phyloP scores from a whole-genome alignment of 2,113 vertebrate genomes.

The Drymodes brunneopygia region DNA sequence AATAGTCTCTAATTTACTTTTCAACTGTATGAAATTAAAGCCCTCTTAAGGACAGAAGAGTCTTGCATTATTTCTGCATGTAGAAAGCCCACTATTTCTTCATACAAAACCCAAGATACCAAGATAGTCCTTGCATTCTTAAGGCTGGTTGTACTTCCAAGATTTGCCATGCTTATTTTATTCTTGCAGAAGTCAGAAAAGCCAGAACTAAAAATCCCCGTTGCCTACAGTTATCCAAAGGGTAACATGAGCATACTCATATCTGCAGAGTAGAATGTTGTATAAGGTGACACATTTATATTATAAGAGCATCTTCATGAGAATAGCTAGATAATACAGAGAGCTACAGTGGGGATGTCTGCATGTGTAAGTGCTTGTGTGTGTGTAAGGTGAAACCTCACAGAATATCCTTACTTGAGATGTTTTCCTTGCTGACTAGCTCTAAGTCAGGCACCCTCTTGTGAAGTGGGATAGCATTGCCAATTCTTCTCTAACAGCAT shows the following conservation, averaged over 20 bases:
- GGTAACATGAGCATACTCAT: not conserved
- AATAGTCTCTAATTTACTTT: not conserved
- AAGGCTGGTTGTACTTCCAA: not conserved
- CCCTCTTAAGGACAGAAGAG: not conserved
- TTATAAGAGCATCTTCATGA: not conserved
- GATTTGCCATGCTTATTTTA: not conserved
- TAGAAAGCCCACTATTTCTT: not conserved
- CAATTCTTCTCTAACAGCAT: not conserved
- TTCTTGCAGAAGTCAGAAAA: not conserved
- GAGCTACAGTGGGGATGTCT: not conserved
- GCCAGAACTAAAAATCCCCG: not conserved
- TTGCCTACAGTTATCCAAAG: not conserved
- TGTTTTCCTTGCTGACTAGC: not conserved
- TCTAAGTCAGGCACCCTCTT: not conserved
- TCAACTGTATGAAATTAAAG: not conserved
- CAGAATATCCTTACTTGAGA: not conserved
- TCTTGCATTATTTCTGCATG: not conserved
- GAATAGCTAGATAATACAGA: not conserved
- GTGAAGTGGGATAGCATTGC: not conserved
- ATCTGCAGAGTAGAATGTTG: not conserved
- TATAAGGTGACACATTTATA: not conserved
- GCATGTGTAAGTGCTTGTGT: not conserved
- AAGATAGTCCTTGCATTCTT: not conserved
- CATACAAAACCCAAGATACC: not conserved
- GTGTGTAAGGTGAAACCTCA: not conserved